Evolutionary conservation across 2,797 vertebrate genomes (phyloP).

Genomic region (Oreochromis grahami): DNA sequence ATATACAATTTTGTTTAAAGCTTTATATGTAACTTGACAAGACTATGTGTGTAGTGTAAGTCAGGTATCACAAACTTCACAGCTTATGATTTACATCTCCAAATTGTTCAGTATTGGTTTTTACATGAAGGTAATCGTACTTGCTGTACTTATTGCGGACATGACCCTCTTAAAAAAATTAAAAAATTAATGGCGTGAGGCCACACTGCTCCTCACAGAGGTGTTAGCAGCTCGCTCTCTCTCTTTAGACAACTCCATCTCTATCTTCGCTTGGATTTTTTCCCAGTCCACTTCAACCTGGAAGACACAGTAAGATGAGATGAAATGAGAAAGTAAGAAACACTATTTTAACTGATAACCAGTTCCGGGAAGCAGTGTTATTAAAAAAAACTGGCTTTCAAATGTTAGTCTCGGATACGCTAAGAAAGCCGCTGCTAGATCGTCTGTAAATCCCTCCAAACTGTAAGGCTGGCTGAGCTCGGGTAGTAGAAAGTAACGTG

Average conservation of each 20-base stretch:
- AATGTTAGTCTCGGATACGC: background rate
- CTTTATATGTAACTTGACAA: background rate
- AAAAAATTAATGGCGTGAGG: slow-evolving; percentile 57
- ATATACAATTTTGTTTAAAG: background rate
- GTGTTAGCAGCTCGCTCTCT: slow-evolving; percentile 77
- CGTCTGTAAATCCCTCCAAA: background rate
- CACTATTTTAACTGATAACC: background rate
- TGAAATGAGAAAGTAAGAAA: background rate
- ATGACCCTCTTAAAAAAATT: background rate
- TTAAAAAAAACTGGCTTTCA: background rate
- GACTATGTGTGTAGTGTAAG: background rate
- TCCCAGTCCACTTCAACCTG: slow-evolving; percentile 97
- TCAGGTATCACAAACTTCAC: background rate
- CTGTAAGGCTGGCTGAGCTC: background rate
- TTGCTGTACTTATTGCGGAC: background rate
- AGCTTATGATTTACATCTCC: background rate
- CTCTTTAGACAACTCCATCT: slow-evolving; percentile 92
- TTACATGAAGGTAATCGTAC: background rate
- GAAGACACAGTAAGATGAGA: slow-evolving; percentile 22
- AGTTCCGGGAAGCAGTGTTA: background rate
- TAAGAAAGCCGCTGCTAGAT: background rate
- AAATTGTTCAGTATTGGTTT: slow-evolving; percentile 4
- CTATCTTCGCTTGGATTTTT: slow-evolving; percentile 95
- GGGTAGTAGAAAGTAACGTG: background rate
- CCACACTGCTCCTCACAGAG: slow-evolving; percentile 71